Percentiles rank a stretch among this genome's conserved stretches.
These are phyloP conservation scores for Bruchidius siliquastri DNA, from an alignment of 2,888 invertebrate genomes.

Conservation along the genomic window DNA sequence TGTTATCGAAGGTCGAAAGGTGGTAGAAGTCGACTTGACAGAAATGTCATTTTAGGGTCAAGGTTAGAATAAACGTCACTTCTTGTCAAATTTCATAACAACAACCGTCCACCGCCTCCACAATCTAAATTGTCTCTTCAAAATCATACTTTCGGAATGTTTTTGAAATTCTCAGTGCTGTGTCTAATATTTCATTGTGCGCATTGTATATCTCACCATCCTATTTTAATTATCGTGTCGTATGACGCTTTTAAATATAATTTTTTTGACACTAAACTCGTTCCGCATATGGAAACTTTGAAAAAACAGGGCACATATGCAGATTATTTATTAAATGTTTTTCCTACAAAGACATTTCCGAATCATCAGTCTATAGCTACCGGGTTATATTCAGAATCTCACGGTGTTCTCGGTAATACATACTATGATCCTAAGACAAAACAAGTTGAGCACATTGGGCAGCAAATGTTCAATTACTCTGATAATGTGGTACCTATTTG, in stretches of 20 bases:
- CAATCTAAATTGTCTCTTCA: not conserved
- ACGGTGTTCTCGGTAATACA: constrained; percentile 63
- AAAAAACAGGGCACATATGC: constrained; percentile 54
- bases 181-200: not conserved
- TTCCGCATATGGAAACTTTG: constrained; percentile 56
- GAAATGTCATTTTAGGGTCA: not conserved
- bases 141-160: not conserved
- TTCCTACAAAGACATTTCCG: constrained; percentile 69
- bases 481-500: constrained; percentile 55
- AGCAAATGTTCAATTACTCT: constrained; percentile 54
- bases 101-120: not conserved
- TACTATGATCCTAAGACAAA: constrained; percentile 52
- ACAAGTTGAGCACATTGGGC: constrained; percentile 37
- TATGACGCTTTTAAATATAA: constrained; percentile 69
- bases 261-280: constrained; percentile 55
- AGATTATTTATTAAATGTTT: constrained; percentile 57
- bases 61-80: not conserved
- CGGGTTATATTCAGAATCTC: constrained; percentile 62
- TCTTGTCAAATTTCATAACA: not conserved
- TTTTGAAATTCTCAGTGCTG: not conserved
- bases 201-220: constrained; percentile 37
- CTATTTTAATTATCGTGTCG: constrained; percentile 58
- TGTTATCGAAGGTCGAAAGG: not conserved
- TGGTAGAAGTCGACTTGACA: not conserved
- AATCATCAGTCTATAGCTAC: constrained; percentile 72